A percentile compares a stretch with the other conserved stretches of the same genome.
Conservation (phyloP, 2,888 invertebrate species). For the Eumerus sabulonum region DNA sequence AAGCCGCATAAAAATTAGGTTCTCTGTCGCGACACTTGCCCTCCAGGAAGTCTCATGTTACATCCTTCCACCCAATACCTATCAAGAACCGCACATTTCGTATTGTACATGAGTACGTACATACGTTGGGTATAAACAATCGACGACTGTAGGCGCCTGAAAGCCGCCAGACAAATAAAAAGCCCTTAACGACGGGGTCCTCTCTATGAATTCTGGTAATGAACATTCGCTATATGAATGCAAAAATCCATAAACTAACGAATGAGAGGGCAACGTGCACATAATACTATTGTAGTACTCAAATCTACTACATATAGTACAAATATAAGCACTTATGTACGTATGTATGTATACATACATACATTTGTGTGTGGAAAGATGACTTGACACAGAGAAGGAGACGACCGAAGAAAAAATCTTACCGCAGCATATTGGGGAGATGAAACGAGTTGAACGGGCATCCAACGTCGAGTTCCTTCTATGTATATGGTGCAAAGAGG, state of each 20-base stretch:
- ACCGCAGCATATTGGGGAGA: slow-evolving; percentile 1
- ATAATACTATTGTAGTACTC: background rate
- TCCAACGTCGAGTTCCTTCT: background rate
- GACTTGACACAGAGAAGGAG: slow-evolving; percentile 22
- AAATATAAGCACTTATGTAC: too few species aligned
- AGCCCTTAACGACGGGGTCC: slow-evolving; percentile 34
- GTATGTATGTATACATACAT: too few species aligned
- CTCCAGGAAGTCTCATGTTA: slow-evolving; percentile 11
- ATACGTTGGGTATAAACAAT: slow-evolving; percentile 1
- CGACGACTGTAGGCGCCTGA: slow-evolving; percentile 46
- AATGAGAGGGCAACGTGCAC: slow-evolving; percentile 14
- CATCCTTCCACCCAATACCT: too few species aligned
- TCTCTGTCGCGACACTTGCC: slow-evolving; percentile 37
- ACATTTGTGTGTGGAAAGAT: background rate
- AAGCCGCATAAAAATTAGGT: slow-evolving; percentile 31
- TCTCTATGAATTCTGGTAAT: slow-evolving; percentile 38
- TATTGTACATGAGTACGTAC: too few species aligned
- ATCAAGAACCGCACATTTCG: too few species aligned
- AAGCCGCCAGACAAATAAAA: slow-evolving; percentile 46
- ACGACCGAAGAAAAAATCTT: slow-evolving; percentile 18
- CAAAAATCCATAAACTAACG: slow-evolving; percentile 48
- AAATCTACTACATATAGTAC: too few species aligned
- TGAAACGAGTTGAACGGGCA: background rate
- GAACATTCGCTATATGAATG: slow-evolving; percentile 43
- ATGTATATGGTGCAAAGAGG: background rate